These are phyloP conservation scores for Python bivittatus DNA, from an alignment of 2,113 vertebrate genomes.

Conservation along the genomic window DNA sequence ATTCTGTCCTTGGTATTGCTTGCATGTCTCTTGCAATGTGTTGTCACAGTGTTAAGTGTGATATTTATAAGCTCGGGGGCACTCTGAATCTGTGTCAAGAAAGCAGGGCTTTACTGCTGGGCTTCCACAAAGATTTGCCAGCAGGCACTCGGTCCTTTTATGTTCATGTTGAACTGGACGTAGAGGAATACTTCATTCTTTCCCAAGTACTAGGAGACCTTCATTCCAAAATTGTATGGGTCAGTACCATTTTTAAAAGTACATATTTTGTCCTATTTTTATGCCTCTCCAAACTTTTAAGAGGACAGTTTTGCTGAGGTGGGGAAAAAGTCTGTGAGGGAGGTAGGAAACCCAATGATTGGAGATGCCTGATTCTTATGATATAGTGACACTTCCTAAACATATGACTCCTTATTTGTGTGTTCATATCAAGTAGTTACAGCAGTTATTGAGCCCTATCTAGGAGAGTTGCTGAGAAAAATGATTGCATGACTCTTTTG, in stretches of 20 bases:
- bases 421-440: background rate
- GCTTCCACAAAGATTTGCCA: constrained; percentile 47
- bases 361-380: background rate
- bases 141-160: constrained; percentile 62
- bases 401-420: background rate
- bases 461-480: background rate
- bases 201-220: constrained; percentile 55
- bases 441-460: background rate
- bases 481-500: background rate
- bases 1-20: background rate
- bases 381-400: background rate
- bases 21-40: background rate
- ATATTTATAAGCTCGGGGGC: background rate
- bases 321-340: background rate
- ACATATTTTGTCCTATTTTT: background rate
- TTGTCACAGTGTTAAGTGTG: background rate
- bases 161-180: constrained; percentile 64
- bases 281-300: background rate
- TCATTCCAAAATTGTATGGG: constrained; percentile 56
- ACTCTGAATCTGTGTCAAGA: background rate
- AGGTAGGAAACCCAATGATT: rapidly evolving
- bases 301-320: background rate
- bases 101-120: background rate
- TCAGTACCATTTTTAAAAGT: constrained; percentile 35
- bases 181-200: constrained; percentile 58